These are phyloP conservation scores for Enhydra lutris DNA, from an alignment of 2,113 vertebrate genomes.

Conservation along the genomic window DNA sequence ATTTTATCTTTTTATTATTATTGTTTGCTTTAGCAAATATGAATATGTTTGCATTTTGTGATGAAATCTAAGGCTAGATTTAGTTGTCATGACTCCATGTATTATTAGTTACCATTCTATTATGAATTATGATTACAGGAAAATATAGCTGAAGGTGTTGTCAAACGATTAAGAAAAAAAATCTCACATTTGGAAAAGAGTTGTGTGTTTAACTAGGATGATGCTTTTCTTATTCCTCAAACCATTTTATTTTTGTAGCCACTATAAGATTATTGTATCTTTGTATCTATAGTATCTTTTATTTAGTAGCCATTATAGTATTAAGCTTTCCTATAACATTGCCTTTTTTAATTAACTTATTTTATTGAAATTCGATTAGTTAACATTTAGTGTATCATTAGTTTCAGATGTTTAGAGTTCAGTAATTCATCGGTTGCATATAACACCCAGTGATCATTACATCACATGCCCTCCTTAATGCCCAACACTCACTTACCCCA, in stretches of 20 bases:
- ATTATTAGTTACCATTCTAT: background rate
- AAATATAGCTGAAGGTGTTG: background rate
- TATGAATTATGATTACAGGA: background rate
- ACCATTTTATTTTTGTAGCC: constrained; percentile 6
- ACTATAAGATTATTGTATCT: background rate
- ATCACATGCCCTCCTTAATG: background rate
- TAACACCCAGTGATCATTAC: background rate
- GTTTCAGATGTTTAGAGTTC: background rate
- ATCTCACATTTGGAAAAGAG: background rate
- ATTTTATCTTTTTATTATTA: background rate
- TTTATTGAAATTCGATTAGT: background rate
- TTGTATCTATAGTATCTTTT: background rate
- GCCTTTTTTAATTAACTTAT: background rate
- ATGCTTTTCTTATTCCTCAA: background rate
- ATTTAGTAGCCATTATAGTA: background rate
- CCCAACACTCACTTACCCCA: background rate
- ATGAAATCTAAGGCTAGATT: constrained; percentile 11
- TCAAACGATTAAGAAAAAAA: background rate
- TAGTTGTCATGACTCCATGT: background rate
- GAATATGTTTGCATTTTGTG: background rate
- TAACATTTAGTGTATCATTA: background rate
- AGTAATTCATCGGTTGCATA: background rate
- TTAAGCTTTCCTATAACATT: background rate
- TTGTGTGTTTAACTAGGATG: background rate
- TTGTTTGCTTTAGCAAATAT: background rate